phyloP scores from a whole-genome alignment of 2,888 invertebrate genomes.

The Maniola hyperantus region DNA sequence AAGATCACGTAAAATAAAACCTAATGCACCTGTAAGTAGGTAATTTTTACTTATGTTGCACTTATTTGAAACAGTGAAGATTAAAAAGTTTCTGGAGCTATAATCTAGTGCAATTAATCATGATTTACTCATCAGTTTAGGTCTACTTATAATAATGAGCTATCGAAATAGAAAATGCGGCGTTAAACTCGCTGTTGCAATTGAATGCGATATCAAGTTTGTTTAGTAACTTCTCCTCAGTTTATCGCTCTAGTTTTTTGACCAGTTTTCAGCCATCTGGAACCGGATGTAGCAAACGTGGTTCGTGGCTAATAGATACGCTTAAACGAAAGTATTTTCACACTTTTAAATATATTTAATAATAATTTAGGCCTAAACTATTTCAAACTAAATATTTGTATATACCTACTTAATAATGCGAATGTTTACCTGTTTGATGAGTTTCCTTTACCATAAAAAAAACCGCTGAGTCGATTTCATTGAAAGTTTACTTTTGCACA shows the following conservation, averaged over 20 bases:
- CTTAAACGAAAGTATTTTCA: constrained; percentile 21
- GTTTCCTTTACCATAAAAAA: too few relatives aligned
- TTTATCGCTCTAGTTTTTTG: constrained; percentile 30
- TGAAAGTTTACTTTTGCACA: too few relatives aligned
- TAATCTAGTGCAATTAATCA: neutral
- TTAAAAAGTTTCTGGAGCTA: too few relatives aligned
- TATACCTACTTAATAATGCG: neutral
- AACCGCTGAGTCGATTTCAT: too few relatives aligned
- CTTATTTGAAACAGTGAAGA: too few relatives aligned
- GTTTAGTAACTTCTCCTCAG: constrained; percentile 35
- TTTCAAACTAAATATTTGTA: neutral
- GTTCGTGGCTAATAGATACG: constrained; percentile 3
- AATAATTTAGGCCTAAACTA: neutral
- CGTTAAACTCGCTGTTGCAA: constrained; percentile 34
- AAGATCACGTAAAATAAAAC: too few relatives aligned
- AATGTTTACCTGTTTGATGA: neutral
- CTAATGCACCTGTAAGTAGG: too few relatives aligned
- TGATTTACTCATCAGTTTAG: constrained; percentile 18
- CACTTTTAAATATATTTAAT: neutral
- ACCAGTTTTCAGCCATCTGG: constrained; percentile 34
- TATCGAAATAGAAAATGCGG: constrained; percentile 32
- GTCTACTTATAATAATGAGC: constrained; percentile 25
- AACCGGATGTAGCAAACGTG: constrained; percentile 34
- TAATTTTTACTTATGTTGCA: too few relatives aligned
- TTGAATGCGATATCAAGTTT: constrained; percentile 30